A percentile compares a stretch with the other conserved stretches of the same genome.
Evolutionary conservation across 2,888 invertebrate species (phyloP).

Genomic region (Mimas tiliae): DNA sequence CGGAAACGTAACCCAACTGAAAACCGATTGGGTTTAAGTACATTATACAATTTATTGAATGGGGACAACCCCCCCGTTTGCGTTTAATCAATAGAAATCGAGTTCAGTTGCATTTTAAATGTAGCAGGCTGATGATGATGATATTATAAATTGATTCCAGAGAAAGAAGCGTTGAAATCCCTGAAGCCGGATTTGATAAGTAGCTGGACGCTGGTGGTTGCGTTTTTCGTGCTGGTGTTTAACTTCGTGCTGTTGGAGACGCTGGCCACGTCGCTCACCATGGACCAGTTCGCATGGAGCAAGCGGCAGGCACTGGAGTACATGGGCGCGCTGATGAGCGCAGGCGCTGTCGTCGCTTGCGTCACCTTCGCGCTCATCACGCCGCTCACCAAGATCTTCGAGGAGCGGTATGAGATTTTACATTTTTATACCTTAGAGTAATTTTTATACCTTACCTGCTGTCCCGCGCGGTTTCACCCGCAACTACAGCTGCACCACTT

Average conservation of each 20-base stretch:
- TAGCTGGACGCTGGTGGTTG: constrained; percentile 90
- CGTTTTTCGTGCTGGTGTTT: constrained; percentile 93
- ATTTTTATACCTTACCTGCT: too few species aligned
- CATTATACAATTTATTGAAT: too few species aligned
- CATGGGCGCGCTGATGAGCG: constrained; percentile 93
- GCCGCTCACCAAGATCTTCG: constrained; percentile 88
- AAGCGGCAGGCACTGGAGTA: constrained; percentile 90
- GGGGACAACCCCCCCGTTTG: too few species aligned
- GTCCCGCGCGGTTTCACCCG: too few species aligned
- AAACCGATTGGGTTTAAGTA: too few species aligned
- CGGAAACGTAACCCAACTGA: too few species aligned
- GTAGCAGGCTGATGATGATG: too few species aligned
- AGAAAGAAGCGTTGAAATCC: constrained; percentile 89
- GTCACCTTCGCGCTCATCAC: constrained; percentile 89
- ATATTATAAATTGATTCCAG: constrained; percentile 62
- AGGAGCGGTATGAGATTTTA: constrained; percentile 85
- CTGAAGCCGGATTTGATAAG: constrained; percentile 90
- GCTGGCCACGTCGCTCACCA: constrained; percentile 92
- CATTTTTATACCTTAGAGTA: neutral
- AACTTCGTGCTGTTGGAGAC: constrained; percentile 95
- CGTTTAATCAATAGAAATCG: too few species aligned
- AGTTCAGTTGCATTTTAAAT: too few species aligned
- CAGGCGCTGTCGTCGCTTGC: constrained; percentile 91
- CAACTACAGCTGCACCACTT: too few species aligned
- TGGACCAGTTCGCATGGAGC: constrained; percentile 95